Conservation (phyloP, 2,797 vertebrate species). For the Alca torda region DNA sequence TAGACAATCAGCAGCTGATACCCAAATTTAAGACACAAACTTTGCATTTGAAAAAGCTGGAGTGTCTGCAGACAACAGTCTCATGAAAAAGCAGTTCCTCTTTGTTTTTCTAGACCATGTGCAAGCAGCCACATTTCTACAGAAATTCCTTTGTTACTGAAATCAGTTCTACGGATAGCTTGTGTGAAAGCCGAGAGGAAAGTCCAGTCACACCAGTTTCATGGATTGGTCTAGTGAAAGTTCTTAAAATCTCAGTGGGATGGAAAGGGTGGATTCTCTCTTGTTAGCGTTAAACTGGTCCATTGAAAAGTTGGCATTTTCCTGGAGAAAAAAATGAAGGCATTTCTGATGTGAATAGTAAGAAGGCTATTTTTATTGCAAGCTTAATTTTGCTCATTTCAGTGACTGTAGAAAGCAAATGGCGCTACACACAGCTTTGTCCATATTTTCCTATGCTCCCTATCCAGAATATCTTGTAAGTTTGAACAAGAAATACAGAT, state of each 20-base stretch:
- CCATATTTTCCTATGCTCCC: neutral
- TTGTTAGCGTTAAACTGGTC: neutral
- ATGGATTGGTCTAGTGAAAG: neutral
- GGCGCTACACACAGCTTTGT: neutral
- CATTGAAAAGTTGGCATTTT: neutral
- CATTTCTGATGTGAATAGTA: neutral
- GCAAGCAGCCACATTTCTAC: neutral
- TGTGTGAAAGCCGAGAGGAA: fast-evolving
- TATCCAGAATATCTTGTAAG: neutral
- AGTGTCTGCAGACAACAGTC: neutral
- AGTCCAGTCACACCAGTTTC: neutral
- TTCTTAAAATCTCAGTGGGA: neutral
- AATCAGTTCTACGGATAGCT: neutral
- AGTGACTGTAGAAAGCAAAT: neutral
- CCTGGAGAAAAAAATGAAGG: neutral
- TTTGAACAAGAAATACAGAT: neutral
- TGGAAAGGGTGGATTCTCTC: neutral
- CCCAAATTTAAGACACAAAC: neutral
- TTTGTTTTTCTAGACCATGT: neutral
- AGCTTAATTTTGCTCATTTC: neutral
- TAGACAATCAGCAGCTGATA: neutral
- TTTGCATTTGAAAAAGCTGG: neutral
- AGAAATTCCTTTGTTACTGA: neutral
- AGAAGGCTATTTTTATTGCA: neutral
- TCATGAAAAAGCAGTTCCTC: neutral